Evolutionary conservation across 1,140 invertebrate species (phyloP), one percentile per base, ranked within the genome.

Genomic region (Heliconius congener): DNA sequence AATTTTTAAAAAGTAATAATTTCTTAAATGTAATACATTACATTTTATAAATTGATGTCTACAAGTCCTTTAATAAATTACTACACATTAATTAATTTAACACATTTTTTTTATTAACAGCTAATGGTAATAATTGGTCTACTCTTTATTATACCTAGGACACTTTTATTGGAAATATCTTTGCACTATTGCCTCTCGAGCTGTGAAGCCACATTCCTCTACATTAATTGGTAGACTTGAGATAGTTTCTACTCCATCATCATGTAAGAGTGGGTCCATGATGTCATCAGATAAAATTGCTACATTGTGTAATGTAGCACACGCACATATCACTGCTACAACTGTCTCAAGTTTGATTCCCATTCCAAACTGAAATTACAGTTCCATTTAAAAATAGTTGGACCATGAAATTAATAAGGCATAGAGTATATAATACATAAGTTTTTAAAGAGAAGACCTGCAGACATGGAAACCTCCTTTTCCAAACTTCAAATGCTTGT

Each of bases 401-500:
- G 13, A 13, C 13, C 3, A 66, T 30, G 23, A 66, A 66, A 66
- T 27, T 2, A 57, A 4, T 27, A 13, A 66, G 9, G n/a, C 23
- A 66, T 13, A 27, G 3, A 13, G 23, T 13, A 27, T 11, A 4
- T 13, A 30, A 66, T 30, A 66, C 16, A 0, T 27, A 23, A 57
- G 60, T 13, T 66, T 23, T 27, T 13, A 66, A 30, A 30, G 11
- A 5, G 23, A 27, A 13, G 27, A 66, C 60, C 60, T 66, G 60
- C 27, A 66, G 60, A 30, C 60, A 66, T 30, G 60, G 60, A 66
- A 66, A 66, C 1, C 60, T 27, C 13, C 13, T 66, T 66, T 66
- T 66, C 60, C 60, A 66, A n/a, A 66, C 13, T 66, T 66, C 60
- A 66, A 66, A 66, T 66, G 60, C 60, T 66, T 66, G 60, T 66